phyloP scores from a whole-genome alignment of 2,113 vertebrate species.

The Apus apus region DNA sequence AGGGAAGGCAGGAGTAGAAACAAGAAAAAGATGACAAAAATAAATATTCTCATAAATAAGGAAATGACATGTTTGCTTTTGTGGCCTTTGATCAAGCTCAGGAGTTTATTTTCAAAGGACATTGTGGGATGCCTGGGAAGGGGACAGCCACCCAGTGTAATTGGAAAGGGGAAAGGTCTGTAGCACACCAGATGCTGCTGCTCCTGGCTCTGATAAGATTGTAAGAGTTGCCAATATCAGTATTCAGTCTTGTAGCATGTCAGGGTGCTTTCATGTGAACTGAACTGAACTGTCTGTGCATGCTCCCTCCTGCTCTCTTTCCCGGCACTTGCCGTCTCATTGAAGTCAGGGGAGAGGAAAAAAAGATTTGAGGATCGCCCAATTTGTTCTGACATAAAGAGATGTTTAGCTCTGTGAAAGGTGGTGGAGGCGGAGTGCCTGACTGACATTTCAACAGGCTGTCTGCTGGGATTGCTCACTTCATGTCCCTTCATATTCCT shows the following conservation, averaged over 20 bases:
- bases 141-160: background rate
- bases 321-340: slow-evolving; percentile 46
- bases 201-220: slow-evolving; percentile 24
- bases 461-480: slow-evolving; percentile 77
- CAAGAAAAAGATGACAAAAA: background rate
- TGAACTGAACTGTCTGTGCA: slow-evolving; percentile 64
- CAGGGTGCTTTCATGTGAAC: slow-evolving; percentile 68
- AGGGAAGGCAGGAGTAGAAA: background rate
- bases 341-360: slow-evolving; percentile 79
- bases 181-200: background rate
- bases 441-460: slow-evolving; percentile 74
- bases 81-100: slow-evolving; percentile 31
- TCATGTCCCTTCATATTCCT: slow-evolving; percentile 73
- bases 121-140: background rate
- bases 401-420: slow-evolving; percentile 82
- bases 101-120: background rate
- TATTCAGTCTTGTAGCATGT: slow-evolving; percentile 50
- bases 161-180: slow-evolving; percentile 8
- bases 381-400: slow-evolving; percentile 83
- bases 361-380: slow-evolving; percentile 83
- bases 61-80: background rate
- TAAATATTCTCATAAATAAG: background rate
- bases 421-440: slow-evolving; percentile 75
- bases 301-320: slow-evolving; percentile 48
- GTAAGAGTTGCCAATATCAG: slow-evolving; percentile 53